Base-by-base conservation (phyloP, 35 echinoderm and acorn worm species). In the Heliocidaris tuberculata region DNA sequence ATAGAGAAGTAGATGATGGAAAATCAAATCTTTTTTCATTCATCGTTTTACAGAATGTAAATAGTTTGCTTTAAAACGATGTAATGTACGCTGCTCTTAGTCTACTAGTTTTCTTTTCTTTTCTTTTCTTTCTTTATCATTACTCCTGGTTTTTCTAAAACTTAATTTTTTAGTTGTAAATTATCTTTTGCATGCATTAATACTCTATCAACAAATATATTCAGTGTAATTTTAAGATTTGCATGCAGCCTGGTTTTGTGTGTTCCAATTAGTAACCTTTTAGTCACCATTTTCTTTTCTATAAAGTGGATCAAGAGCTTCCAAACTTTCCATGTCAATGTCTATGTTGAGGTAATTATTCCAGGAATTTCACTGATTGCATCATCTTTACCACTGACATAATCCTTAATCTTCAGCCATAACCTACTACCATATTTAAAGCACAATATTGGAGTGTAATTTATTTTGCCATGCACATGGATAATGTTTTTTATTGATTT, bases 271-370 rank as follows among this genome's bases (percentile, higher is more conserved):
- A 27, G 27, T 78, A 78, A 78, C 65, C 21, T 17, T 78, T 78
- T 7, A 78, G 65, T 78, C 27, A 24, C 65, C 19, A 78, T 78
- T 78, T 78, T 78, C 65, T 78, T 78, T 78, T 24, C 65, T 78
- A 78, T 93, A 19, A 49, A 96, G 92, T 86, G 95, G 95, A 94
- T 96, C 93, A 56, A 93, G 95, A 19, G 95, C 92, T 16, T 96
- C 95, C 85, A 96, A 96, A 94, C 31, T 92, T 31, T 96, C 95
- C 31, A 32, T 94, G 94, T 94, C 78, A 49, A 94, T 85, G 94
- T 94, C 78, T 86, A 9, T 94, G 21, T 49, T 94, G 71, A 86
- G 94, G 86, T 48, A 94, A 85, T 30, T 93, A 93, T 93, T 59
- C 47, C 29, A 9, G 12, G 87, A 47, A 24, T 78, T 78, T 78